These are phyloP conservation scores for Gadus macrocephalus DNA, from an alignment of 2,113 vertebrate genomes.

Conservation along the genomic window DNA sequence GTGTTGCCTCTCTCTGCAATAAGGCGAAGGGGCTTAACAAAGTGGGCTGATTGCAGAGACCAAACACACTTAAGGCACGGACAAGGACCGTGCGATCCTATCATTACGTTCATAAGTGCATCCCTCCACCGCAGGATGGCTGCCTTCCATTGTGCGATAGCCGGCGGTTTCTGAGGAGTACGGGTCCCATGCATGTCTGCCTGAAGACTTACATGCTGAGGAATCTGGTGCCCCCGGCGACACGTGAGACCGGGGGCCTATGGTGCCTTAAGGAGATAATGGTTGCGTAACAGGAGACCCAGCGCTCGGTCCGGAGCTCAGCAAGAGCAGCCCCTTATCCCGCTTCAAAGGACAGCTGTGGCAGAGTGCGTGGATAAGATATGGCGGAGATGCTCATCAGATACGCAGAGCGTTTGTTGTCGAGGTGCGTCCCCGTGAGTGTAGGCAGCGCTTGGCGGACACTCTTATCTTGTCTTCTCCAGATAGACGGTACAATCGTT, in stretches of 20 bases:
- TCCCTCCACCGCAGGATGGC: too few species aligned
- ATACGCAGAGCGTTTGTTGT: not conserved
- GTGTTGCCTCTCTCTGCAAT: too few species aligned
- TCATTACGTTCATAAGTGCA: not conserved
- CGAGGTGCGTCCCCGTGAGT: not conserved
- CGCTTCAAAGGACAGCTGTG: conserved; percentile 22
- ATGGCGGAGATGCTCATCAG: conserved; percentile 34
- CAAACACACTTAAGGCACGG: conserved; percentile 10
- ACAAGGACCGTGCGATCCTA: not conserved
- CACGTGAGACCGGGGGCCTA: conserved; percentile 1
- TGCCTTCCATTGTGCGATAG: conserved; percentile 8
- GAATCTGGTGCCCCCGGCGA: conserved; percentile 7
- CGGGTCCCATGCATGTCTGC: not conserved
- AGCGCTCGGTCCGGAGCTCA: not conserved
- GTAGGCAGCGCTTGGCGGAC: conserved; percentile 22
- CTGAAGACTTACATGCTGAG: conserved; percentile 15
- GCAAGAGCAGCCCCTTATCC: not conserved
- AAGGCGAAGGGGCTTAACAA: not conserved
- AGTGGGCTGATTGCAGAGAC: conserved; percentile 18
- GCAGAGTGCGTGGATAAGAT: conserved; percentile 29
- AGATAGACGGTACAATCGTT: conserved; percentile 35
- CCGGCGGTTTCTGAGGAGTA: not conserved
- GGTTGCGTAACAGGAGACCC: conserved; percentile 30
- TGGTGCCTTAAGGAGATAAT: conserved; percentile 29
- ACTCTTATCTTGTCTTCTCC: conserved; percentile 32